Base-by-base conservation (phyloP, 23 tunicate species). In the Styela clava region DNA sequence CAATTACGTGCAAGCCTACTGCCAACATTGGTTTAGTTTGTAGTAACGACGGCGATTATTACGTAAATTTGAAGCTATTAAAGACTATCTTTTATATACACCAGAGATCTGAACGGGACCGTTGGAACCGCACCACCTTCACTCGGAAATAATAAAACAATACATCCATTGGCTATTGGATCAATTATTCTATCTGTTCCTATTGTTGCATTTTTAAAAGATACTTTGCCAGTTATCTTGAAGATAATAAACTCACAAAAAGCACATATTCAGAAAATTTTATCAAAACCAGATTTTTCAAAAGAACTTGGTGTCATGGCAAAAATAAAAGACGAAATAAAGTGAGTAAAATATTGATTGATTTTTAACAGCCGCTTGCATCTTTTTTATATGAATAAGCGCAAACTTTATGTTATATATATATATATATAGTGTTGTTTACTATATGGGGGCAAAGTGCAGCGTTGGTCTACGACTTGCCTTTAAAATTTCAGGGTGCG, bases 251-350 rank as follows among this genome's bases (percentile, higher is more conserved):
- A 76, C 1, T 31, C 62, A 12, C 81, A 76, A 1, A 29, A 36
- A 27, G 5, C 30, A 9, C 65, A 76, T 31, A 76, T 76, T 23
- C 52, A 52, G 24, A 37, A 44, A 56, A 76, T 76, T 7, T 76
- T 76, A 21, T 76, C 81, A 16, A 76, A 76, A 1, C 81, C 81
- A n/a, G 81, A 76, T 23, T 76, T 76, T 52, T 44, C 81, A 25
- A 52, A 44, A 29, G 65, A 76, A 29, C 81, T 76, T 51, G 81
- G 81, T 20, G 81, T 76, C 0, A 76, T 76, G 81, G 81, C 65
- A 22, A 76, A 76, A 31, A 76, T 76, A 1, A 76, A 76, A 76
- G 32, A 52, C 27, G 81, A 76, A 44, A 76, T 76, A 25, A 76
- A 29, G 81, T 52, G 44, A 35, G 65, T 18, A 0, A 25, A 22